Conservation (phyloP, 2,888 invertebrate genomes). For the Phortica okadai region DNA sequence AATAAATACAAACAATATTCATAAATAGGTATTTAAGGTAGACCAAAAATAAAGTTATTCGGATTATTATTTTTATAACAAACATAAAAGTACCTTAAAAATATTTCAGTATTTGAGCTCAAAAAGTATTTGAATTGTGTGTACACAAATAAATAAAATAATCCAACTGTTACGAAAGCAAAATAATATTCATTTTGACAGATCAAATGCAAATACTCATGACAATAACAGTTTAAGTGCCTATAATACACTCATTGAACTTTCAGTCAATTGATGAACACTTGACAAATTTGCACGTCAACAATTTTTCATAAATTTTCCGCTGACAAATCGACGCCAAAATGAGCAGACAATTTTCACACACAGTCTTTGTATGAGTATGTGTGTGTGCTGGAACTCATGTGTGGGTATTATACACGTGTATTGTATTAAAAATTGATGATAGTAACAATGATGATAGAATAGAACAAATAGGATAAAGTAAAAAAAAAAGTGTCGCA, state of each 20-base stretch:
- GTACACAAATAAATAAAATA: too few species aligned
- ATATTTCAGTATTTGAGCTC: too few species aligned
- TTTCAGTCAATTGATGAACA: slow-evolving; percentile 18
- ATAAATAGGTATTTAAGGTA: too few species aligned
- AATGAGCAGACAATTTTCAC: slow-evolving; percentile 1
- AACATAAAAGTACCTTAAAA: too few species aligned
- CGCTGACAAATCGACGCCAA: slow-evolving; percentile 13
- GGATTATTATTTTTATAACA: too few species aligned
- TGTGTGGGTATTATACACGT: background rate
- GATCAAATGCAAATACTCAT: background rate
- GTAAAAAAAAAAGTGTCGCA: background rate
- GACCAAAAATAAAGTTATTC: too few species aligned
- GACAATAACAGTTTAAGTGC: background rate
- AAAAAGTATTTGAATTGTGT: too few species aligned
- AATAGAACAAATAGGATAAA: slow-evolving; percentile 1
- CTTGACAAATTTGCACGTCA: slow-evolving; percentile 21
- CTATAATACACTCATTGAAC: slow-evolving; percentile 10
- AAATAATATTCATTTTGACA: background rate
- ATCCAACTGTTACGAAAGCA: background rate
- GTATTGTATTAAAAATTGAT: slow-evolving; percentile 23
- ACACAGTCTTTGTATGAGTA: background rate
- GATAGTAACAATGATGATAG: slow-evolving; percentile 22
- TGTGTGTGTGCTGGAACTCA: background rate
- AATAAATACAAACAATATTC: too few species aligned
- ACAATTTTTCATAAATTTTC: slow-evolving; percentile 19